Evolutionary conservation across 2,797 vertebrate genomes (phyloP).

Genomic region (Myotis planiceps): DNA sequence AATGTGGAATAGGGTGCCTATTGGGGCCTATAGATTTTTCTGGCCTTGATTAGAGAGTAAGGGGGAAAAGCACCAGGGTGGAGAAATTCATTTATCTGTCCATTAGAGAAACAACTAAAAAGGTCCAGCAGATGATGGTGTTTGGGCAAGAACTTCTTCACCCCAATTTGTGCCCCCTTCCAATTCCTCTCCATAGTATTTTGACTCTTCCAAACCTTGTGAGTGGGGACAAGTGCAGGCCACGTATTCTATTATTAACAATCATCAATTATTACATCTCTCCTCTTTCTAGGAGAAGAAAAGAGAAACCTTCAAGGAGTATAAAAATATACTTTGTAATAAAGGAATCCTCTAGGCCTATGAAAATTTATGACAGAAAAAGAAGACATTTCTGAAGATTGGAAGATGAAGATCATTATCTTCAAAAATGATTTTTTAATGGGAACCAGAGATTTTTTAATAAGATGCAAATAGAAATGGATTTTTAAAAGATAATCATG

Average conservation of each 20-base stretch:
- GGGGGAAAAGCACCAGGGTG: neutral
- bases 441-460: conserved; percentile 37
- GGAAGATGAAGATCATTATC: conserved; percentile 5
- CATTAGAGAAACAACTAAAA: neutral
- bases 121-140: neutral
- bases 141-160: neutral
- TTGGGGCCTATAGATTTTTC: neutral
- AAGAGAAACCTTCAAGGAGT: neutral
- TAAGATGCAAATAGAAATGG: neutral
- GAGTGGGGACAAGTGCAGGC: neutral
- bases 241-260: neutral
- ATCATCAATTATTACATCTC: neutral
- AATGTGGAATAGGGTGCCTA: neutral
- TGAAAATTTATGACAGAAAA: neutral
- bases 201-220: neutral
- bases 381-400: neutral
- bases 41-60: neutral
- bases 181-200: neutral
- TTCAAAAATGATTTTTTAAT: conserved; percentile 32
- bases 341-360: neutral
- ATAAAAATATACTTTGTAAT: neutral
- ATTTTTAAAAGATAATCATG: conserved; percentile 20
- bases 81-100: neutral
- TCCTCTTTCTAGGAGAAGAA: neutral
- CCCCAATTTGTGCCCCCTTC: neutral